Conservation (phyloP, 1,140 invertebrate genomes). For the Brachionus asplanchnoidis region DNA sequence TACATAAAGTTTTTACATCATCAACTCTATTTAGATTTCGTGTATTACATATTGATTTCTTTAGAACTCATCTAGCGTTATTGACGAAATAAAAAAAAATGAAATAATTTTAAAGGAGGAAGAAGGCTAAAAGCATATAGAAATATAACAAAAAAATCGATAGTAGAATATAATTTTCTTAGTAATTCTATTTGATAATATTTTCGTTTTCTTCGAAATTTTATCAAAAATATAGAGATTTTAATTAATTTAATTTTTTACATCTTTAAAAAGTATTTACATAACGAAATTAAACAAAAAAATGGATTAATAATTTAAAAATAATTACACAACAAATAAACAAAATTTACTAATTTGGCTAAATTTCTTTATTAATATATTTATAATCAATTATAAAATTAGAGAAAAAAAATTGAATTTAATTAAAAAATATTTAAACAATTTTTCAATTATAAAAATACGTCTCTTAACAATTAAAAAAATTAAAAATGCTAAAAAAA, state of each 20-base stretch:
- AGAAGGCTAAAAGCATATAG: background rate
- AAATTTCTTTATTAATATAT: too few species aligned
- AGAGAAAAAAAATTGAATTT: too few species aligned
- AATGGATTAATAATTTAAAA: too few species aligned
- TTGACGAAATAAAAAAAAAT: background rate
- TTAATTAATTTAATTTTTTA: too few species aligned
- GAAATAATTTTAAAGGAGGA: background rate
- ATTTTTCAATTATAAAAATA: too few species aligned
- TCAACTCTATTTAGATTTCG: background rate
- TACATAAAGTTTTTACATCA: background rate
- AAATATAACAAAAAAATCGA: background rate
- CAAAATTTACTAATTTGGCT: too few species aligned
- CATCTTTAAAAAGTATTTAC: too few species aligned
- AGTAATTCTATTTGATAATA: background rate
- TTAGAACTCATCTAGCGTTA: background rate
- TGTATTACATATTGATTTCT: background rate
- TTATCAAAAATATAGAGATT: background rate
- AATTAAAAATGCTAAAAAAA: background rate
- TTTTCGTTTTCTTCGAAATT: background rate
- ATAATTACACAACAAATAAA: too few species aligned
- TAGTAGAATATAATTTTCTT: background rate
- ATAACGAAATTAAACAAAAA: too few species aligned
- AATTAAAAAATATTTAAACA: too few species aligned
- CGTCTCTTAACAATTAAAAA: background rate
- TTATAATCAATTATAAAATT: too few species aligned